phyloP scores from a whole-genome alignment of 2,888 invertebrate genomes.

The Drosophila prostipennis region DNA sequence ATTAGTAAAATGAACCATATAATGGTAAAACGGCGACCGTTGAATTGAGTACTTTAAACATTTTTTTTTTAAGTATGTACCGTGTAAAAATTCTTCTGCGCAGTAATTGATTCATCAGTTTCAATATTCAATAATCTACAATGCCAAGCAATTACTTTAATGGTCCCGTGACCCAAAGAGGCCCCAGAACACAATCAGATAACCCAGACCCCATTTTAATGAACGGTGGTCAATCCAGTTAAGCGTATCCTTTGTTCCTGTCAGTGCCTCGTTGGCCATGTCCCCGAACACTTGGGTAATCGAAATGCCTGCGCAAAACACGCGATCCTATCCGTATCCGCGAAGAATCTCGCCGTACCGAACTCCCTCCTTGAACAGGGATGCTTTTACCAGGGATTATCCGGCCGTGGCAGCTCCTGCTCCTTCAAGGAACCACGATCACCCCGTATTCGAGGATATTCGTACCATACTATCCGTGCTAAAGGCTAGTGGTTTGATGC shows the following conservation, averaged over 20 bases:
- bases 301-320: slow-evolving; percentile 65
- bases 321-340: slow-evolving; percentile 38
- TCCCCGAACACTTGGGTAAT: slow-evolving; percentile 63
- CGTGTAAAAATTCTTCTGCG: too few relatives aligned
- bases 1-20: too few relatives aligned
- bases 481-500: slow-evolving; percentile 78
- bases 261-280: slow-evolving; percentile 64
- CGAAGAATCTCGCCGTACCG: slow-evolving; percentile 40
- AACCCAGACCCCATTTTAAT: slow-evolving; percentile 5
- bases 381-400: slow-evolving; percentile 54
- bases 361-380: slow-evolving; percentile 19
- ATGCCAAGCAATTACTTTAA: slow-evolving; percentile 43
- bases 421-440: background rate
- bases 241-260: slow-evolving; percentile 18
- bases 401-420: background rate
- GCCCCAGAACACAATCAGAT: slow-evolving; percentile 26
- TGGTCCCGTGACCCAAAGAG: slow-evolving; percentile 22
- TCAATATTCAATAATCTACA: slow-evolving; percentile 6
- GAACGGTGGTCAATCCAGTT: slow-evolving; percentile 39
- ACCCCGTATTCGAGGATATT: slow-evolving; percentile 74
- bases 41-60: too few relatives aligned
- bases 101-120: too few relatives aligned
- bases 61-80: too few relatives aligned
- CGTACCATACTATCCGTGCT: slow-evolving; percentile 69
- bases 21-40: too few relatives aligned